phyloP scores from a whole-genome alignment of 2,888 invertebrate genomes.

The Pachycephus smyrnensis region DNA sequence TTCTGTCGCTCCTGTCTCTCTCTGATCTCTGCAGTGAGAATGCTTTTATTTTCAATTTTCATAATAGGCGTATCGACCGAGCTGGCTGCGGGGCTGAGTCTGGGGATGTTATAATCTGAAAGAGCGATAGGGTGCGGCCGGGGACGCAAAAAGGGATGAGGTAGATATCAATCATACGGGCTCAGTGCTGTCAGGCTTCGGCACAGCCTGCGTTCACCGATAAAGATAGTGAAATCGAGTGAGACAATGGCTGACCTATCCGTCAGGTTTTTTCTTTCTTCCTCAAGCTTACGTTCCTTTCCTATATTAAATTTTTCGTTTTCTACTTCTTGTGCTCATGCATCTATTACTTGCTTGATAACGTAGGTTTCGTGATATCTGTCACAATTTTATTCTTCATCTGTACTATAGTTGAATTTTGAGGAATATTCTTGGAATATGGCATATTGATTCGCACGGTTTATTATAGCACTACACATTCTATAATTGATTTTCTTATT shows the following conservation, averaged over 20 bases:
- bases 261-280: neutral
- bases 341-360: neutral
- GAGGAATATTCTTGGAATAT: too few species aligned
- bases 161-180: conserved; percentile 53
- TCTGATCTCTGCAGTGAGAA: conserved; percentile 19
- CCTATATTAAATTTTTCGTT: neutral
- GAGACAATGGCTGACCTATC: conserved; percentile 18
- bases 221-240: conserved; percentile 47
- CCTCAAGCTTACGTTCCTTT: neutral
- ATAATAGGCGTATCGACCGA: conserved; percentile 48
- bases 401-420: too few species aligned
- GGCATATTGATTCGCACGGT: too few species aligned
- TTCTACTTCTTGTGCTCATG: neutral
- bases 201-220: conserved; percentile 37
- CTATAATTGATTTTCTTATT: too few species aligned
- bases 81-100: conserved; percentile 15
- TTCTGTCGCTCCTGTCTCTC: neutral
- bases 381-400: too few species aligned
- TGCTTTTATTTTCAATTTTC: conserved; percentile 51
- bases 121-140: conserved; percentile 15
- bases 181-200: conserved; percentile 44
- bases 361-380: neutral
- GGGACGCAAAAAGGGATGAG: conserved; percentile 16
- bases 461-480: too few species aligned
- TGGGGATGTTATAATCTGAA: conserved; percentile 45